These are phyloP conservation scores for Rhinoderma darwinii DNA, from an alignment of 2,113 vertebrate genomes.

Conservation along the genomic window DNA sequence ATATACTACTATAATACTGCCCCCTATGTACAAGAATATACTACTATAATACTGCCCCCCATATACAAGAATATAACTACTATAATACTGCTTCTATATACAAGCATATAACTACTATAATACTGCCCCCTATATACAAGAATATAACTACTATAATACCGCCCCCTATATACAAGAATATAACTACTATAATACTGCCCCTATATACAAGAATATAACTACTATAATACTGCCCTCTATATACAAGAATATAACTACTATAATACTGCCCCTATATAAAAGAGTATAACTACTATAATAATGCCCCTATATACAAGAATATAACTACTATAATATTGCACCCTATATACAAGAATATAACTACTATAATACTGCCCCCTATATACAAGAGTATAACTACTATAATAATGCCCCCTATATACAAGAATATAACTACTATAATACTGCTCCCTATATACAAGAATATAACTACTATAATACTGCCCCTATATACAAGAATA, in stretches of 20 bases:
- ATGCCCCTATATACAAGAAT: neutral
- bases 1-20: neutral
- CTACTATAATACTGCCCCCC: neutral
- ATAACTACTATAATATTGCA: conserved; percentile 9
- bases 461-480: neutral
- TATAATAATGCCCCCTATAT: neutral
- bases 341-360: neutral
- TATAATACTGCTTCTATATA: neutral
- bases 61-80: neutral
- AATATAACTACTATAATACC: conserved; percentile 10
- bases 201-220: conserved; percentile 4
- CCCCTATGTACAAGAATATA: neutral
- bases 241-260: neutral
- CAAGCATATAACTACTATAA: neutral
- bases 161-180: neutral
- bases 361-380: conserved; percentile 2
- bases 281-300: conserved; percentile 6
- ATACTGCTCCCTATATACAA: neutral
- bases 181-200: neutral
- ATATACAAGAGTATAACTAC: neutral
- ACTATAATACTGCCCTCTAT: neutral
- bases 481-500: neutral
- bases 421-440: neutral
- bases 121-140: neutral
- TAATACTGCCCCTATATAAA: neutral